Evolutionary conservation across 2,888 invertebrate species (phyloP).

Genomic region (Hedychridium roseum): DNA sequence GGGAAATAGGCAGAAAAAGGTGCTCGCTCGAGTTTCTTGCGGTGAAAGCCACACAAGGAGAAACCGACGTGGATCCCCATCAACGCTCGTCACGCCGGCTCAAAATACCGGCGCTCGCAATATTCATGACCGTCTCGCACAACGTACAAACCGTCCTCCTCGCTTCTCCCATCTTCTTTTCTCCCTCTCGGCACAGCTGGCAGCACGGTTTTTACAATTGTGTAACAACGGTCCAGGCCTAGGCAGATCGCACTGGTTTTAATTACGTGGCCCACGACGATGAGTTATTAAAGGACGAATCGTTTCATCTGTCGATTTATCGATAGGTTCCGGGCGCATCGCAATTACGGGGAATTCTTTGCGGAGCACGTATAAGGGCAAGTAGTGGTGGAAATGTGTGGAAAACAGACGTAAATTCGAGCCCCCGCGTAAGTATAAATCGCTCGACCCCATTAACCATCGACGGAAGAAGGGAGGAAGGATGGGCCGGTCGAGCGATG

Average conservation of each 20-base stretch:
- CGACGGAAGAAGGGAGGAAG: conserved; percentile 8
- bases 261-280: too few relatives aligned
- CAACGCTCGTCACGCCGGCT: conserved; percentile 58
- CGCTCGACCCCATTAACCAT: conserved; percentile 9
- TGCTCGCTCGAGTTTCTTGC: conserved; percentile 48
- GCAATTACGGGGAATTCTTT: not conserved
- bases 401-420: too few relatives aligned
- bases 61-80: conserved; percentile 48
- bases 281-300: too few relatives aligned
- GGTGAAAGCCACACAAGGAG: conserved; percentile 53
- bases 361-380: not conserved
- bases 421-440: too few relatives aligned
- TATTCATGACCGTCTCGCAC: conserved; percentile 45
- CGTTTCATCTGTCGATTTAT: too few relatives aligned
- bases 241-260: too few relatives aligned
- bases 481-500: conserved; percentile 10
- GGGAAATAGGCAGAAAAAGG: conserved; percentile 45
- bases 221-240: too few relatives aligned
- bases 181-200: not conserved
- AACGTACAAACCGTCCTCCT: not conserved
- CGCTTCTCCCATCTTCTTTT: too few relatives aligned
- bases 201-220: too few relatives aligned
- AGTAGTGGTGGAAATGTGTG: not conserved
- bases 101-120: conserved; percentile 52
- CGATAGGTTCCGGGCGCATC: too few relatives aligned